Conservation (phyloP, 2,113 vertebrate species). For the Jaculus jaculus region DNA sequence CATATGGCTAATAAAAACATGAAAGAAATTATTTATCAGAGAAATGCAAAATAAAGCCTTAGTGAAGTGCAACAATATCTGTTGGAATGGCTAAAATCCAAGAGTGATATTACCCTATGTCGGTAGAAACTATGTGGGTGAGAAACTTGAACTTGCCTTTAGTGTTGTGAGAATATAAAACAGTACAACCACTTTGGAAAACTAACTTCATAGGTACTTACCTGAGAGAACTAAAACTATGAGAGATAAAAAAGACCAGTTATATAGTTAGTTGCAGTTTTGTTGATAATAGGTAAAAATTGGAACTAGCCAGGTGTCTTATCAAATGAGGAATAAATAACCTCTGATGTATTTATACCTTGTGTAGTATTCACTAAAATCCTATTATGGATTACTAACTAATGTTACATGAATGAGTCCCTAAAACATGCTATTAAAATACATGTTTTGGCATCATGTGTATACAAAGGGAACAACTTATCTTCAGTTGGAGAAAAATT, state of each 20-base stretch:
- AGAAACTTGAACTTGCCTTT: neutral
- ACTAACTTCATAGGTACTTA: neutral
- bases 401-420: neutral
- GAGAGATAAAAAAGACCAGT: neutral
- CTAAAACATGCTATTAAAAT: neutral
- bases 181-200: neutral
- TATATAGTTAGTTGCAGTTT: neutral
- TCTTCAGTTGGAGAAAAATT: neutral
- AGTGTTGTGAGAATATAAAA: neutral
- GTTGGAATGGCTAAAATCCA: neutral
- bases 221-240: neutral
- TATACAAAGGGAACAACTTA: slow-evolving; percentile 3
- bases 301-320: neutral
- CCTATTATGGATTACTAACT: neutral
- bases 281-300: neutral
- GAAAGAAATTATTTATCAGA: neutral
- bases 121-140: too few relatives aligned
- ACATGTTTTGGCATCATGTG: neutral
- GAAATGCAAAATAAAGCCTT: neutral
- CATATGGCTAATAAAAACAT: neutral
- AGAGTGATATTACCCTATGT: neutral
- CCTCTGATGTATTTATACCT: neutral
- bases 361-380: neutral
- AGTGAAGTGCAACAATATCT: neutral
- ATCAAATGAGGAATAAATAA: neutral